Conservation (phyloP, 2,797 vertebrate species). For the Channa striata region DNA sequence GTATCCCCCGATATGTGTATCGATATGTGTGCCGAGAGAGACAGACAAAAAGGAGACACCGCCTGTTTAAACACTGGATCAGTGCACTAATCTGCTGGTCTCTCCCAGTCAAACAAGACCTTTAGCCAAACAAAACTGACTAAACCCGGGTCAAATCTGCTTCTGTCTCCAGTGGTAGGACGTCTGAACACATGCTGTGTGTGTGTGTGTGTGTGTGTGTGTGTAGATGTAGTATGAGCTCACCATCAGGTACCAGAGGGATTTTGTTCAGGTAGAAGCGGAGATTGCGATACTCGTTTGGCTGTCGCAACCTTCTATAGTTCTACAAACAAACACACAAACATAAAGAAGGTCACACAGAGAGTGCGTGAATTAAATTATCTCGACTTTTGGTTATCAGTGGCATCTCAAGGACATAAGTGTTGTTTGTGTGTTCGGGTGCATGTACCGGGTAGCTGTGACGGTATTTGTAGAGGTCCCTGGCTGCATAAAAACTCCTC, state of each 20-base stretch:
- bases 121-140: conserved; percentile 61
- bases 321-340: conserved; percentile 86
- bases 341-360: conserved; percentile 25
- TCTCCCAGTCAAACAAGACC: conserved; percentile 66
- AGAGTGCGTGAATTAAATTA: no score
- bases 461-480: conserved; percentile 97
- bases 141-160: conserved; percentile 42
- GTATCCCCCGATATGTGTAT: no score
- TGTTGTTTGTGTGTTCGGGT: neutral
- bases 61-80: conserved; percentile 65
- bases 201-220: conserved; percentile 15
- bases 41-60: neutral
- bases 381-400: neutral
- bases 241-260: conserved; percentile 96
- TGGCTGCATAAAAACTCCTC: conserved; percentile 97
- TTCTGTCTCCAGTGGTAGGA: conserved; percentile 8
- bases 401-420: neutral
- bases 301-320: conserved; percentile 91
- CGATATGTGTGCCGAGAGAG: neutral
- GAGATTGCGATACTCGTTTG: conserved; percentile 94
- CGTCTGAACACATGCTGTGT: neutral
- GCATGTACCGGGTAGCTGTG: conserved; percentile 93
- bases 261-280: conserved; percentile 99
- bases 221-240: conserved; percentile 59
- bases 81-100: conserved; percentile 57